Evolutionary conservation across 2,888 invertebrate genomes (phyloP), one percentile per base, ranked within the genome.

Genomic region (Molanna angustata): DNA sequence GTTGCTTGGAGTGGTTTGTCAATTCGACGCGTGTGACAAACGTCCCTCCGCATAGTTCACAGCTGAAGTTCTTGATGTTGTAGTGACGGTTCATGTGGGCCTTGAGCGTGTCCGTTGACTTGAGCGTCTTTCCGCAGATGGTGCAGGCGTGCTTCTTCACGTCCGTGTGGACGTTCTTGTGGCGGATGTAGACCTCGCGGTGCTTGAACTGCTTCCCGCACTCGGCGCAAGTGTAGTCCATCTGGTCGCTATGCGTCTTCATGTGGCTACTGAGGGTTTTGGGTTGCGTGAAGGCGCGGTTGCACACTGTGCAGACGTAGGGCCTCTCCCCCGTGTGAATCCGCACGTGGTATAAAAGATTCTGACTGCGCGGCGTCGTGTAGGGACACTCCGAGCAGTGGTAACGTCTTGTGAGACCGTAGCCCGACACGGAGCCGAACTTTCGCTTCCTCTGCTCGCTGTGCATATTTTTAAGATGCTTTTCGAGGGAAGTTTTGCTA

Each of bases 191-290:
- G 45, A 72, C 64, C 59, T 69, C 73, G 32, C 71, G 67, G 64
- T 73, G 71, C 64, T 76, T 76, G 58, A 77, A 77, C 63, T 76
- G 75, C 61, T 73, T 76, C 0, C 76, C 76, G 67, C 76, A 76
- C 22, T 64, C 60, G 4, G 70, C 63, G 59, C 76, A 77, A 11
- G 72, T 74, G 49, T 66, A 74, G 57, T 67, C 71, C 56, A 69
- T 70, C 20, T 63, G 63, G 33, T 63, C 60, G 57, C 71, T 76
- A 49, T 77, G 76, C 11, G 65, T 71, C 62, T 74, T 75, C 37
- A 63, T 65, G 62, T 77, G 76, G 19, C 74, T 71, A 48, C 68
- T 62, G 4, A 77, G 66, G 51, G 72, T 72, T 1, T 75, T 69
- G 1, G 70, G 67, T 59, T 76, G 76, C 3, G 75, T 71, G 58